Evolutionary conservation across 2,113 vertebrate species (phyloP).

Genomic region (Eretmochelys imbricata): DNA sequence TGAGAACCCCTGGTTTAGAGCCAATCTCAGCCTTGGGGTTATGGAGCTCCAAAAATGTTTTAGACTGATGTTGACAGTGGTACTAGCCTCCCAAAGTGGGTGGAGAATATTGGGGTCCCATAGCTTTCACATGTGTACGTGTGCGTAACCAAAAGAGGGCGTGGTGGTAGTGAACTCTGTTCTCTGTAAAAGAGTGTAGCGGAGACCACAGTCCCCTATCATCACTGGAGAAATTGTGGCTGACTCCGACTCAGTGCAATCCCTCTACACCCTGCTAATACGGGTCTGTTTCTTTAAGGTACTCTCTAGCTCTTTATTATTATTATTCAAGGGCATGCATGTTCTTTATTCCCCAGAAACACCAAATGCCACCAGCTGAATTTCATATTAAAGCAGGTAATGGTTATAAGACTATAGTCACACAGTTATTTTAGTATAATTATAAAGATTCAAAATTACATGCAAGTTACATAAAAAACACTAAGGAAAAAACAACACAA

Average conservation of each 20-base stretch:
- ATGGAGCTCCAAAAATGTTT: neutral
- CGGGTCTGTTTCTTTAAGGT: neutral
- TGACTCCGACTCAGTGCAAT: accelerated
- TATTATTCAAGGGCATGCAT: slow-evolving; percentile 10
- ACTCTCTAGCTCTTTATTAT: neutral
- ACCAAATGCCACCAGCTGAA: slow-evolving; percentile 49
- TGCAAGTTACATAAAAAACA: slow-evolving; percentile 33
- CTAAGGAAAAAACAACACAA: slow-evolving; percentile 21
- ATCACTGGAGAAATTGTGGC: neutral
- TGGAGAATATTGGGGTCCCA: neutral
- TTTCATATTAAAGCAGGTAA: neutral
- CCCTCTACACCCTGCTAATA: neutral
- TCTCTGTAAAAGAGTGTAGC: neutral
- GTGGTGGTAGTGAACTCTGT: accelerated
- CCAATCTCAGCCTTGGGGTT: neutral
- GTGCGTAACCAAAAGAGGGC: neutral
- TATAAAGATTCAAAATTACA: slow-evolving; percentile 35
- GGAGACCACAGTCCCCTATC: neutral
- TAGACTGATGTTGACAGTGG: neutral
- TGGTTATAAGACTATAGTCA: neutral
- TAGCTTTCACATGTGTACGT: accelerated
- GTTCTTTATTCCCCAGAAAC: slow-evolving; percentile 33
- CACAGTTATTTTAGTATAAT: slow-evolving; percentile 8
- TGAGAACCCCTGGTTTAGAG: neutral
- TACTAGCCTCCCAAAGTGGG: neutral